Percentiles rank a stretch among this genome's conserved stretches.
These are phyloP conservation scores for Eupithecia subfuscata DNA, from an alignment of 2,888 invertebrate species.

Conservation along the genomic window DNA sequence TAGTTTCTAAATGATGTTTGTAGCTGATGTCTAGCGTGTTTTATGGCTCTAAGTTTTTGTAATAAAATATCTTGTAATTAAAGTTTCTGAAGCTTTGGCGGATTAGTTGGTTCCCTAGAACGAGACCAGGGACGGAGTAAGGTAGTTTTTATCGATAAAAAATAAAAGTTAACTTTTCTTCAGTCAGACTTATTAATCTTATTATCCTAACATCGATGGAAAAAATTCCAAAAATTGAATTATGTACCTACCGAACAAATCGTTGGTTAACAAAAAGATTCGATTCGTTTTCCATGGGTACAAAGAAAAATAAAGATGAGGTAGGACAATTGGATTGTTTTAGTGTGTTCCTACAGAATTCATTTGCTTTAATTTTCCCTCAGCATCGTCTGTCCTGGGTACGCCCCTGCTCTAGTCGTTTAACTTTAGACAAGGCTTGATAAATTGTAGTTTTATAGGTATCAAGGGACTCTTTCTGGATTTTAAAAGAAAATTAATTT, in stretches of 20 bases:
- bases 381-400: conserved; percentile 1
- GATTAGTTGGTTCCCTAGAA: conserved; percentile 41
- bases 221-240: neutral
- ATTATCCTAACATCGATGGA: neutral
- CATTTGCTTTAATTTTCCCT: too few species aligned
- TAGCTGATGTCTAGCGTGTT: conserved; percentile 31
- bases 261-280: neutral
- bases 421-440: conserved; percentile 36
- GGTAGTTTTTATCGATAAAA: neutral
- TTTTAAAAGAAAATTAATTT: conserved; percentile 17
- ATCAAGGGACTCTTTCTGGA: conserved; percentile 29
- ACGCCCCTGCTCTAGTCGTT: conserved; percentile 25
- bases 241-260: too few species aligned
- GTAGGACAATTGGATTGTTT: neutral
- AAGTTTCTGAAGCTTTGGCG: conserved; percentile 40
- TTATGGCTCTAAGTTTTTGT: conserved; percentile 43
- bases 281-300: neutral
- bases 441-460: conserved; percentile 38
- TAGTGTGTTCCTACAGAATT: neutral
- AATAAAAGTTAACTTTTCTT: neutral
- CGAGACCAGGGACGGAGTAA: conserved; percentile 16
- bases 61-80: conserved; percentile 45
- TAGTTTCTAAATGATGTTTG: conserved; percentile 20
- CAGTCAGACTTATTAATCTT: neutral
- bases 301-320: neutral